Evolutionary conservation across 2,113 vertebrate genomes (phyloP).

Genomic region (Rafetus swinhoei): DNA sequence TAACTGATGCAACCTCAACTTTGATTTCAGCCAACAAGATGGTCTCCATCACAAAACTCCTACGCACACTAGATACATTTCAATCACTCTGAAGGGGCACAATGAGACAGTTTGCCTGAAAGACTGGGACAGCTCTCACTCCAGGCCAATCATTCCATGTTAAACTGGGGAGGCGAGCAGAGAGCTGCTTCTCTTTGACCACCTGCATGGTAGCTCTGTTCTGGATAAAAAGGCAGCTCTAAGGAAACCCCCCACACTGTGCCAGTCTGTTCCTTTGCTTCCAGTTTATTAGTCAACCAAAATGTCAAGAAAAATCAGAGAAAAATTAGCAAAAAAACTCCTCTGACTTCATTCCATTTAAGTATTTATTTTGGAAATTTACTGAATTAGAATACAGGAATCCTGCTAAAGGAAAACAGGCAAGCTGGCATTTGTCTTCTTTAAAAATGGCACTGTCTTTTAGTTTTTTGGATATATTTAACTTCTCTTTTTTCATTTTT

Average conservation of each 20-base stretch:
- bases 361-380: constrained; percentile 76
- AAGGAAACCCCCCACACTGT: background rate
- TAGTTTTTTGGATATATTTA: constrained; percentile 58
- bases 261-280: background rate
- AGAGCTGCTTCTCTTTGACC: background rate
- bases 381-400: constrained; percentile 75
- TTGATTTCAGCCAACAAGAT: background rate
- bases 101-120: background rate
- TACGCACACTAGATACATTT: background rate
- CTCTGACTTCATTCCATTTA: constrained; percentile 68
- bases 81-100: rapidly evolving
- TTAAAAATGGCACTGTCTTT: constrained; percentile 31
- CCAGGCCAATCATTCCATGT: background rate
- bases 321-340: constrained; percentile 48
- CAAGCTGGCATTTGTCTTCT: constrained; percentile 66
- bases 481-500: constrained; percentile 14
- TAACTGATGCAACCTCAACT: background rate
- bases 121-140: background rate
- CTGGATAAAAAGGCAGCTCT: background rate
- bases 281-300: background rate
- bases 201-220: background rate
- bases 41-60: background rate
- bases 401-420: constrained; percentile 70
- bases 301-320: constrained; percentile 51
- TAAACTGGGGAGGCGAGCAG: background rate